These are phyloP conservation scores for Osedax frankpressi DNA, from an alignment of 2,888 invertebrate species.

Conservation along the genomic window DNA sequence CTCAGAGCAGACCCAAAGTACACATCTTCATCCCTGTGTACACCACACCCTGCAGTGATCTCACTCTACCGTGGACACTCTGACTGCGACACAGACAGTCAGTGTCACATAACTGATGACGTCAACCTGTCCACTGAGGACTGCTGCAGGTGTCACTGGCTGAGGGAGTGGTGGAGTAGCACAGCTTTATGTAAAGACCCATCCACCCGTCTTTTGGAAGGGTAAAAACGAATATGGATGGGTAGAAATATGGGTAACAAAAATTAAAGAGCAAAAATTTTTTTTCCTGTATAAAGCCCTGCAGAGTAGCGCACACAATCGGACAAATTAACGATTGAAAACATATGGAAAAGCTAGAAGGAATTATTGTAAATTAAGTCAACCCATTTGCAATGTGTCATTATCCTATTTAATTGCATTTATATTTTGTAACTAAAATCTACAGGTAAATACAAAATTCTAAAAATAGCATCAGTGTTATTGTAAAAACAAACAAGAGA, in stretches of 20 bases:
- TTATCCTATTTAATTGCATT: conserved; percentile 3
- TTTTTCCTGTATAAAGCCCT: no score
- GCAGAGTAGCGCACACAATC: not conserved
- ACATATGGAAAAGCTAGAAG: not conserved
- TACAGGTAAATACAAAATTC: not conserved
- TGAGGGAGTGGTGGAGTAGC: not conserved
- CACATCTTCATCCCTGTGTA: not conserved
- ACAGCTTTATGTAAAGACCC: no score
- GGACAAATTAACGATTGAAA: not conserved
- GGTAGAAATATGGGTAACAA: no score
- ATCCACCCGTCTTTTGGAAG: no score
- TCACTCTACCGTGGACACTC: not conserved
- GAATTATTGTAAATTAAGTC: not conserved
- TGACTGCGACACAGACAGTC: not conserved
- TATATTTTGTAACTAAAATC: not conserved
- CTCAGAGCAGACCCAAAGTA: not conserved
- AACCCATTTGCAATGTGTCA: not conserved
- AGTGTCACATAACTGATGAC: not conserved
- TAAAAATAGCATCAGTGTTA: not conserved
- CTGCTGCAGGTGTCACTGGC: not conserved
- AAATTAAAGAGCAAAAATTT: no score
- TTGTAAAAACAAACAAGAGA: not conserved
- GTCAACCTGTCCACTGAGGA: not conserved
- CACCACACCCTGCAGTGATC: not conserved
- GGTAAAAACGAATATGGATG: no score